Evolutionary conservation across 2,113 vertebrate genomes (phyloP).

Genomic region (Romanogobio albipinnatus): DNA sequence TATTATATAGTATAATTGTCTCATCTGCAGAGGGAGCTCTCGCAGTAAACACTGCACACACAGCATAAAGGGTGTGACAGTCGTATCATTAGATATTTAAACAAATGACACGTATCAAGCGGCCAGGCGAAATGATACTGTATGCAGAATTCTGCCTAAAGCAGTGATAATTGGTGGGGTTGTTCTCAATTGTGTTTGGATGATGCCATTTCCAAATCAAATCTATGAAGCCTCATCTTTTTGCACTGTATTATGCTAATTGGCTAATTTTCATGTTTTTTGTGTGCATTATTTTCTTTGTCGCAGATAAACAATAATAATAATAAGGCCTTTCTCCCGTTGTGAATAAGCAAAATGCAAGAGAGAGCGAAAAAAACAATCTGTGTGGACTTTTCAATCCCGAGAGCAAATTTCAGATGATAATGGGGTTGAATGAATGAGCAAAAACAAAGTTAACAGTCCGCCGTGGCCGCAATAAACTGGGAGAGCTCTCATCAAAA

Average conservation of each 20-base stretch:
- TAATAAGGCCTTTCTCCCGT: neutral
- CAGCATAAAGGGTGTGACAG: neutral
- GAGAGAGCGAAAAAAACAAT: neutral
- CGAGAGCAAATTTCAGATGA: conserved; percentile 5
- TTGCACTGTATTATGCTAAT: neutral
- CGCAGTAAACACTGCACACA: neutral
- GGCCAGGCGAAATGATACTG: neutral
- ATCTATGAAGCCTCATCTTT: neutral
- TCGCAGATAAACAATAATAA: neutral
- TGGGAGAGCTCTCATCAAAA: neutral
- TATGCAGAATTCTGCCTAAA: neutral
- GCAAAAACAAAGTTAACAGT: conserved; percentile 22
- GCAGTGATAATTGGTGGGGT: neutral
- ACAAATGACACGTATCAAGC: neutral
- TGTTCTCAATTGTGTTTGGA: neutral
- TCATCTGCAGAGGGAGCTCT: neutral
- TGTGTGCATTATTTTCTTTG: conserved; percentile 3
- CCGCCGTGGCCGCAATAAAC: neutral
- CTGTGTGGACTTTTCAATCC: conserved; percentile 3
- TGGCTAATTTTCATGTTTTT: neutral
- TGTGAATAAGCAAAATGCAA: neutral
- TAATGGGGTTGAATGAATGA: conserved; percentile 29
- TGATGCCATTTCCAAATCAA: neutral
- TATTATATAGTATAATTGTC: neutral
- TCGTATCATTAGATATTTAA: neutral